A percentile compares a stretch with the other conserved stretches of the same genome.
phyloP scores from a whole-genome alignment of 2,113 vertebrate species.

The Paracanthobrama guichenoti region DNA sequence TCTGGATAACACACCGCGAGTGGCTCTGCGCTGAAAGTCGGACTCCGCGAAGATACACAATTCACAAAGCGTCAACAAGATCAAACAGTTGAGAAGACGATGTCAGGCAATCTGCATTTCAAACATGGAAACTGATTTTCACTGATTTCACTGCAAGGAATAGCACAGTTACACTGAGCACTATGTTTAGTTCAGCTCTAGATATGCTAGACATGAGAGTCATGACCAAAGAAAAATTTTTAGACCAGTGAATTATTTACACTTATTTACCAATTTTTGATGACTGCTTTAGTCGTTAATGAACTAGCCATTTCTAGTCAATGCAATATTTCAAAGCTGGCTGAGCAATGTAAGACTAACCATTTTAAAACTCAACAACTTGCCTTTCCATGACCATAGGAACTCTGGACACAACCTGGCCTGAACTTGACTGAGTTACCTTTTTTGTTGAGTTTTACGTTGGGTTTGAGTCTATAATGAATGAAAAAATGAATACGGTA shows the following conservation, averaged over 20 bases:
- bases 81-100: constrained; percentile 39
- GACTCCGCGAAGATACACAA: constrained; percentile 24
- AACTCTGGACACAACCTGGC: background rate
- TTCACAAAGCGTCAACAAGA: constrained; percentile 39
- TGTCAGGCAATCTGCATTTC: constrained; percentile 42
- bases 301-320: background rate
- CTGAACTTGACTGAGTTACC: background rate
- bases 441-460: background rate
- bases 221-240: background rate
- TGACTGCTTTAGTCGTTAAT: background rate
- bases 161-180: constrained; percentile 15
- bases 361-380: background rate
- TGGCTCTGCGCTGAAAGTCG: constrained; percentile 42
- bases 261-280: background rate
- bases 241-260: background rate
- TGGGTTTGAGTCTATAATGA: background rate
- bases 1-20: constrained; percentile 55
- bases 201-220: constrained; percentile 27
- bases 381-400: background rate
- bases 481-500: constrained; percentile 5
- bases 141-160: constrained; percentile 23
- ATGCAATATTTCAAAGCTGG: background rate
- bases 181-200: constrained; percentile 28
- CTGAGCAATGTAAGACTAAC: background rate
- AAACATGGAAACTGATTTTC: constrained; percentile 20